Evolutionary conservation across 2,797 vertebrate species (phyloP).

Genomic region (Trematomus bernacchii): DNA sequence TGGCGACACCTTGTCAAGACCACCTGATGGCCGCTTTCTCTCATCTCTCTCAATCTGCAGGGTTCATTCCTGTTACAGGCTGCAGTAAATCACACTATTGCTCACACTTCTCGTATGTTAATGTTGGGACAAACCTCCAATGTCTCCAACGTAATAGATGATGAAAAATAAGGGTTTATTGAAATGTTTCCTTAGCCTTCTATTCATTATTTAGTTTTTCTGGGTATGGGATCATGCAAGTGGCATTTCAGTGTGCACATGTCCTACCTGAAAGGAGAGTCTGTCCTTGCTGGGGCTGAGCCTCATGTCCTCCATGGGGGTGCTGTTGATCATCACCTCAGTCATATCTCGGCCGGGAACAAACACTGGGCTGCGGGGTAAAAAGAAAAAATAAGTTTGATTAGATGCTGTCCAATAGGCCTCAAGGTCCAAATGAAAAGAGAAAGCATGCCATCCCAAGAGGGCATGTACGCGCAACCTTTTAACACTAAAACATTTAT

Average conservation of each 20-base stretch:
- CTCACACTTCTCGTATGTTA: background rate
- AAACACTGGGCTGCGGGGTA: conserved; percentile 89
- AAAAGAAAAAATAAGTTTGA: conserved; percentile 34
- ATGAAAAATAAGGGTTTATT: background rate
- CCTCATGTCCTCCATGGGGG: conserved; percentile 95
- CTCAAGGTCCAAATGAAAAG: background rate
- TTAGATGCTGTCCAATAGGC: conserved; percentile 6
- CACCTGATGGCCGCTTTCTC: conserved; percentile 65
- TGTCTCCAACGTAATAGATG: background rate
- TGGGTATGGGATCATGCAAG: background rate
- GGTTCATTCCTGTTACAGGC: conserved; percentile 31
- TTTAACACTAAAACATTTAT: background rate
- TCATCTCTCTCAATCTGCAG: conserved; percentile 29
- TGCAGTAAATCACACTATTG: conserved; percentile 1
- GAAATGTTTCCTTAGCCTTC: background rate
- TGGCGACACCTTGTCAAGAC: conserved; percentile 62
- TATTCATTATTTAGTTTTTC: background rate
- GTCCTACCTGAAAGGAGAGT: conserved; percentile 93
- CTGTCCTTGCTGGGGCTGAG: conserved; percentile 95
- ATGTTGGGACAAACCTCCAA: background rate
- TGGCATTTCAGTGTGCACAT: background rate
- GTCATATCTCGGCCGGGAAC: conserved; percentile 94
- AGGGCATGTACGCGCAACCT: background rate
- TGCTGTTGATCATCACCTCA: conserved; percentile 96
- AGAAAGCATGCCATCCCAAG: background rate